Conservation (phyloP, 2,888 invertebrate genomes). For the Mesorhabditis belari region DNA sequence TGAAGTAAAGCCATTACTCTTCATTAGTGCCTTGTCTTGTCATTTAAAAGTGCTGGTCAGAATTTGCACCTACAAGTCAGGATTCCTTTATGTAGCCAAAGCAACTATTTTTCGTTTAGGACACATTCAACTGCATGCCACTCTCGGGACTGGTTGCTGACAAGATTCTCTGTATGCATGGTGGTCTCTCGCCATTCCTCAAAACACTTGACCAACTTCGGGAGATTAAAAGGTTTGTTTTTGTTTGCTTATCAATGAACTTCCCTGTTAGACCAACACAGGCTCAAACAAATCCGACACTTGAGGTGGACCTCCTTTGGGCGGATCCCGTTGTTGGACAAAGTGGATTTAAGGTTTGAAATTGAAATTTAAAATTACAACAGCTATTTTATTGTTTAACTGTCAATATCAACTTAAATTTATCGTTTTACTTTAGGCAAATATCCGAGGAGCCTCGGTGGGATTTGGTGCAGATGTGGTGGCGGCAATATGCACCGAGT, state of each 20-base stretch:
- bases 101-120: constrained; percentile 5
- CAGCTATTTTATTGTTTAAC: neutral
- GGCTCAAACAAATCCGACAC: too few species aligned
- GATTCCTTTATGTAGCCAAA: neutral
- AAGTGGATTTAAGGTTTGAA: constrained; percentile 8
- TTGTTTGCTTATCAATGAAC: neutral
- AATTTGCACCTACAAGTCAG: constrained; percentile 4
- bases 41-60: neutral
- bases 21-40: constrained; percentile 5
- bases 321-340: constrained; percentile 14
- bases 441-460: constrained; percentile 58
- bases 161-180: constrained; percentile 57
- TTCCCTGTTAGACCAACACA: constrained; percentile 10
- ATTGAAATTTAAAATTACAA: neutral
- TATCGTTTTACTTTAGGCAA: constrained; percentile 10
- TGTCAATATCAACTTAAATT: neutral
- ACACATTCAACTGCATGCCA: constrained; percentile 59
- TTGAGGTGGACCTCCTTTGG: constrained; percentile 30
- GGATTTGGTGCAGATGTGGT: constrained; percentile 60
- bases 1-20: neutral
- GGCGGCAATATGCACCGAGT: constrained; percentile 56
- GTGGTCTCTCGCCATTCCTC: constrained; percentile 23
- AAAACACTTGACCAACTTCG: constrained; percentile 15
- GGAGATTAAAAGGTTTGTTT: constrained; percentile 3
- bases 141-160: constrained; percentile 56